Base-by-base conservation (phyloP, 1,140 invertebrate genomes). In the Acromyrmex charruanus region DNA sequence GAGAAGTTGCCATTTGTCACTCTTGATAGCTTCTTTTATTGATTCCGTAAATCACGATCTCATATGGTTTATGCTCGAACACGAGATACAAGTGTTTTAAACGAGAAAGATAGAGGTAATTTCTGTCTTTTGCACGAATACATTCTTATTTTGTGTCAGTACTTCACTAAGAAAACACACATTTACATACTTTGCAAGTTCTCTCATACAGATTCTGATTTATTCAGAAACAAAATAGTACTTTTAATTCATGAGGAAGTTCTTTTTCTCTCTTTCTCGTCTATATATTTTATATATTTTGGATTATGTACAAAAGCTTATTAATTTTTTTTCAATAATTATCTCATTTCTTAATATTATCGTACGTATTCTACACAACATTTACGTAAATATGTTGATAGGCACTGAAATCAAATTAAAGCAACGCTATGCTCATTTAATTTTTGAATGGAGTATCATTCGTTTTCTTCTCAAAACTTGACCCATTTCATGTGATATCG, bases 1-100 rank as follows among this genome's bases (percentile, higher is more conserved):
- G 88, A 69, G 71, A 85, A 75, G 59, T 75, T 89, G 44, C 74
- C 49, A 77, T 25, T 14, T 79, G 55, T 79, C 63, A 7, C 2
- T 31, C 44, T 35, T 21, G 53, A 55, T 59, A 25, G 12, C 49
- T 16, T 28, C 16, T 28, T 28, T 49, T 16, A 25, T 82, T 31
- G 35, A 59, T 44, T 16, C 39, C 35, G 39, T 74, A 58, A 82
- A 61, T 72, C 68, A 55, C 35, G 21, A 72, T 72, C 35, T 21
- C 21, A 28, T 5, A 4, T 31, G 31, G 10, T 58, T 71, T 71
- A 28, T 31, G 12, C n/a, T 77, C 39, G 39, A 9, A n/a, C 10
- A 53, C 51, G 35, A 25, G 35, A 53, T 49, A 81, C 25, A 55
- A 31, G 28, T 69, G 21, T 65, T 65, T 77, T 10, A n/a, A 68